Conservation (phyloP, 1,140 invertebrate genomes). For the Pomacea maculata region DNA sequence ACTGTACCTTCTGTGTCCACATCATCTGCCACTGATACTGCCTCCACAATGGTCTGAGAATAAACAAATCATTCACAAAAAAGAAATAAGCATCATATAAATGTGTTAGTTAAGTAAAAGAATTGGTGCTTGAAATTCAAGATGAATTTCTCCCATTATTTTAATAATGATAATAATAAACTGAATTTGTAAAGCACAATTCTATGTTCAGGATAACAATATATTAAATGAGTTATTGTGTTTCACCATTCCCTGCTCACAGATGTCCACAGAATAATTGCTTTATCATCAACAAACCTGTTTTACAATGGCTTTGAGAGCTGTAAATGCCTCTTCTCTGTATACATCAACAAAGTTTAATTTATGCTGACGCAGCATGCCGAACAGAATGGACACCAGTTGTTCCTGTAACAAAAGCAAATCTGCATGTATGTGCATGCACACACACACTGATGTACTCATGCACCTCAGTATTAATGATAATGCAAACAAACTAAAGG, state of each 20-base stretch:
- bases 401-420: constrained; percentile 75
- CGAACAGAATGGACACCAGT: constrained; percentile 87
- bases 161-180: no score
- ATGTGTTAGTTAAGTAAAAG: neutral
- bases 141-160: no score
- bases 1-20: constrained; percentile 55
- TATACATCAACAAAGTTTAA: constrained; percentile 89
- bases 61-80: constrained; percentile 8
- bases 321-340: constrained; percentile 87
- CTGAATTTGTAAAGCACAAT: neutral
- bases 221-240: neutral
- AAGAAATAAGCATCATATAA: neutral
- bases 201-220: neutral
- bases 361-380: constrained; percentile 84
- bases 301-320: constrained; percentile 88
- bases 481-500: no score
- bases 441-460: no score
- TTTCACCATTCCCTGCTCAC: no score
- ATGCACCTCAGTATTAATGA: no score
- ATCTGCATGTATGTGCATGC: no score
- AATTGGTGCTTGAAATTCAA: no score
- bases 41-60: constrained; percentile 66
- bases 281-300: constrained; percentile 69
- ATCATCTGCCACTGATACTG: constrained; percentile 64
- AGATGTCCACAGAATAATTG: neutral